Percentiles rank a stretch among this genome's conserved stretches.
Evolutionary conservation across 1,140 invertebrate genomes (phyloP).

Genomic region (Achroia grisella): DNA sequence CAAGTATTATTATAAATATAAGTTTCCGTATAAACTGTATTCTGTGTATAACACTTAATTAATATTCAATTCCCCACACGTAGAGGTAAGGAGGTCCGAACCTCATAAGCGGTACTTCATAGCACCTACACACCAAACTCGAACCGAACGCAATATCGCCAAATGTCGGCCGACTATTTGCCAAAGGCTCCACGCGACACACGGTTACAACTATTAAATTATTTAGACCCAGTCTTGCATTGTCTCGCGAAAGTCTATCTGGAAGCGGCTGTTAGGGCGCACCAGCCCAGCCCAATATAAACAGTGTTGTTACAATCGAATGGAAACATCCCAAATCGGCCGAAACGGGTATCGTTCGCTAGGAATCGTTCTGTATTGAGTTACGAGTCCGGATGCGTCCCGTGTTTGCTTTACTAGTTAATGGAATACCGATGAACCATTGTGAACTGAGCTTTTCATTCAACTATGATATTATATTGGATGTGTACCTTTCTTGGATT

Average conservation of each 20-base stretch:
- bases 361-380: conserved; percentile 42
- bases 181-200: conserved; percentile 28
- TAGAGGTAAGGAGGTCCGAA: not conserved
- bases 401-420: conserved; percentile 62
- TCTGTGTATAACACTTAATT: too few relatives aligned
- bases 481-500: conserved; percentile 28
- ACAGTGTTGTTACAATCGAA: conserved; percentile 57
- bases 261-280: conserved; percentile 8
- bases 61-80: too few relatives aligned
- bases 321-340: conserved; percentile 29
- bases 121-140: too few relatives aligned
- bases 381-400: conserved; percentile 45
- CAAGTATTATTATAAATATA: too few relatives aligned
- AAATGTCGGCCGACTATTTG: conserved; percentile 28
- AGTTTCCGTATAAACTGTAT: too few relatives aligned
- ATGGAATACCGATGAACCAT: conserved; percentile 65
- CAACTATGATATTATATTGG: conserved; percentile 56
- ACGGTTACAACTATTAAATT: conserved; percentile 55
- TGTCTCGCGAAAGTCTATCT: conserved; percentile 51
- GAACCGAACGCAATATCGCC: not conserved
- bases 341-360: conserved; percentile 29
- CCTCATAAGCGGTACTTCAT: not conserved
- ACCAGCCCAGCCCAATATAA: conserved; percentile 56
- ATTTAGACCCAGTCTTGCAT: conserved; percentile 57
- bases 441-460: conserved; percentile 61